Base-by-base conservation (phyloP, 37 sponge, comb jelly and placozoan genomes). In the Theonella swinhoei region DNA sequence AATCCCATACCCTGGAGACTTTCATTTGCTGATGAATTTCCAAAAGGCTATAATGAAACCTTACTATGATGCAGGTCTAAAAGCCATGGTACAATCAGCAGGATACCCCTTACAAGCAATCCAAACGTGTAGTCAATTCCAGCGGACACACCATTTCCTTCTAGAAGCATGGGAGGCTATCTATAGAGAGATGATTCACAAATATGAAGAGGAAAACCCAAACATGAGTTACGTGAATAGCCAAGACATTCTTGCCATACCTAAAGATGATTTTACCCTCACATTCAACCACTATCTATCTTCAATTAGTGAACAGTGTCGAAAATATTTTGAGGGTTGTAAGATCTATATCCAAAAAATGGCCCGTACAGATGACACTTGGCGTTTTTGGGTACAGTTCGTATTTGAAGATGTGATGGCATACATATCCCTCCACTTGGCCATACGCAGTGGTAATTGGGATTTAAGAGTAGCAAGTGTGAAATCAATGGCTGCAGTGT, bases 91-190 rank as follows among this genome's bases (percentile, higher is more conserved):
- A n/a, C n/a, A 68, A 68, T 26, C 14, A 68, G 3, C 70, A 68
- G 8, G 54, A 80, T n/a, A n/a, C n/a, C n/a, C n/a, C n/a, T n/a
- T n/a, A n/a, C n/a, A n/a, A n/a, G n/a, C n/a, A n/a, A n/a, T n/a
- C n/a, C n/a, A n/a, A n/a, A n/a, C n/a, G n/a, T n/a, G n/a, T n/a
- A n/a, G n/a, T n/a, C n/a, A n/a, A n/a, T n/a, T n/a, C n/a, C n/a
- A n/a, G n/a, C n/a, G n/a, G n/a, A n/a, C n/a, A n/a, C n/a, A 40
- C 24, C n/a, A n/a, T n/a, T n/a, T n/a, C n/a, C n/a, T n/a, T n/a
- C n/a, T n/a, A n/a, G n/a, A n/a, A n/a, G n/a, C 80, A 42, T 80
- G 70, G 70, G 80, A 80, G 64, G 68, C 80, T 37, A 4, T 80
- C 3, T 80, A 80, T 28, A 66, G 80, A 39, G 79, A 34, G 5